These are phyloP conservation scores for Albula goreensis DNA, from an alignment of 2,113 vertebrate genomes.

Conservation along the genomic window DNA sequence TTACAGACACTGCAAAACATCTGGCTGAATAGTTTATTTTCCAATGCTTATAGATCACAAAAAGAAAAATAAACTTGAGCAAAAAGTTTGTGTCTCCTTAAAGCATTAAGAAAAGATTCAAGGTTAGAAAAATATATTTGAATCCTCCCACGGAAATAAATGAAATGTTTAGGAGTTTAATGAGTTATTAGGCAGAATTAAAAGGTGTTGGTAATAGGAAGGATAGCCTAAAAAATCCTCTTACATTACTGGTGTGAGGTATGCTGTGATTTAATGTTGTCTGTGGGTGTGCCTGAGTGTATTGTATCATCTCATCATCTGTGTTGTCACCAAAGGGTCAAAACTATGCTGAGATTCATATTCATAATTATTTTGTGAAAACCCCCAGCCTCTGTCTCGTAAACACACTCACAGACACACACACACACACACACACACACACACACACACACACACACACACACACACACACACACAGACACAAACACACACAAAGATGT, in stretches of 20 bases:
- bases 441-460: neutral
- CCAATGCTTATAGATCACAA: neutral
- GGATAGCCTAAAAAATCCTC: too few species aligned
- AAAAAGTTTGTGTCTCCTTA: neutral
- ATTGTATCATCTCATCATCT: neutral
- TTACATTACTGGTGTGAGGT: too few species aligned
- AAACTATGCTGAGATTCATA: neutral
- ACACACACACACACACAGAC: neutral
- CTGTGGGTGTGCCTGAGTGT: too few species aligned
- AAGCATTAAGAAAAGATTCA: too few species aligned
- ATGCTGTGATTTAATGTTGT: too few species aligned
- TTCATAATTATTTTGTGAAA: neutral
- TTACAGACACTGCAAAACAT: neutral
- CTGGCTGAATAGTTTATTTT: neutral
- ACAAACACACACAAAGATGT: neutral
- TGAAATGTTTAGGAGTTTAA: too few species aligned
- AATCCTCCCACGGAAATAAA: too few species aligned
- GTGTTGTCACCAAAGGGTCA: neutral
- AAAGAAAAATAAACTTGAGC: neutral
- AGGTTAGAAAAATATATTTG: too few species aligned
- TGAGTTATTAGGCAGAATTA: too few species aligned
- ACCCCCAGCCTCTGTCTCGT: neutral
- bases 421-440: neutral
- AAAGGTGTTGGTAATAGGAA: too few species aligned
- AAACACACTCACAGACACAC: neutral